Evolutionary conservation across 2,113 vertebrate species (phyloP).

Genomic region (Cryptotis parvus): DNA sequence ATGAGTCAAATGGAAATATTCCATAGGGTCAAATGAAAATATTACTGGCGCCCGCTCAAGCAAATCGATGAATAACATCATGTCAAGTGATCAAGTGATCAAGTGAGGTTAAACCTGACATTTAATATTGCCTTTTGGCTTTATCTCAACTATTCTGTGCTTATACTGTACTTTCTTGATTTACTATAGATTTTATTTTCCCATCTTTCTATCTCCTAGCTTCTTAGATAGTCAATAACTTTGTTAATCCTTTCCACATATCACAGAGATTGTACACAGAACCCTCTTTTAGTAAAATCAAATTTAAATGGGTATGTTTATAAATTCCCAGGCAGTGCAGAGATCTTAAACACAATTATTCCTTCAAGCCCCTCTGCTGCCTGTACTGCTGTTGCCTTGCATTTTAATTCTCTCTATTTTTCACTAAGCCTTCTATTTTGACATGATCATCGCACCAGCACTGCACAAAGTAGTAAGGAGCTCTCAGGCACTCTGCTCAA

Average conservation of each 20-base stretch:
- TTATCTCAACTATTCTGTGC: background rate
- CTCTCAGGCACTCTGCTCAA: too few relatives aligned
- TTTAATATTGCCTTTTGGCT: too few relatives aligned
- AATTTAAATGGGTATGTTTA: conserved; percentile 6
- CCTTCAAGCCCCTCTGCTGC: background rate
- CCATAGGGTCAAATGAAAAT: too few relatives aligned
- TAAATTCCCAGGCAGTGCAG: background rate
- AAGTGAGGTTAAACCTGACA: too few relatives aligned
- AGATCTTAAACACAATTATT: background rate
- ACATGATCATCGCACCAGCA: background rate
- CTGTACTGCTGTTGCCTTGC: background rate
- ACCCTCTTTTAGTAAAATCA: background rate
- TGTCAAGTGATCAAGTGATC: too few relatives aligned
- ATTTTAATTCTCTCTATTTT: background rate
- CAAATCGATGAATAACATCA: too few relatives aligned
- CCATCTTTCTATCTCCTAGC: background rate
- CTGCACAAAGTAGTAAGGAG: background rate
- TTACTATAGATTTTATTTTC: background rate
- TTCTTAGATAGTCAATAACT: background rate
- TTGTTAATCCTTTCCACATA: conserved; percentile 20
- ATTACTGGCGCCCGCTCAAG: too few relatives aligned
- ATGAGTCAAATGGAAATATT: too few relatives aligned
- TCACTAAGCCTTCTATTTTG: background rate
- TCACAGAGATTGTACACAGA: background rate
- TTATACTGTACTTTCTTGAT: background rate